phyloP scores from a whole-genome alignment of 2,797 vertebrate species.

The Centropyge bicolor region DNA sequence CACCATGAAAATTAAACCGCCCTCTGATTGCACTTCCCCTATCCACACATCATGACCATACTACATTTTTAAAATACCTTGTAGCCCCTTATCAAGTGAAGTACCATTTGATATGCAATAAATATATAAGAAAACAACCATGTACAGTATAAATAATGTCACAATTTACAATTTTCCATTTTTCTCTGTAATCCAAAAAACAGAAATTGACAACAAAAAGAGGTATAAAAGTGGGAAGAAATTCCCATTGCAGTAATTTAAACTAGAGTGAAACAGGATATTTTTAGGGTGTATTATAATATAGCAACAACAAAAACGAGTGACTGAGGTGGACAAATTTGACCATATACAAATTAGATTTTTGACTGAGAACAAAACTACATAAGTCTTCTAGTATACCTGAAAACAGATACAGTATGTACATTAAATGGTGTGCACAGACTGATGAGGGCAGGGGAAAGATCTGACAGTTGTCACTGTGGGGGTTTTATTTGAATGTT shows the following conservation, averaged over 20 bases:
- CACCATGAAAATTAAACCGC: conserved; percentile 84
- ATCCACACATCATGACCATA: conserved; percentile 75
- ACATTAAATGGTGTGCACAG: conserved; percentile 80
- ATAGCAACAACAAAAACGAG: conserved; percentile 72
- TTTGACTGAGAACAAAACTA: conserved; percentile 82
- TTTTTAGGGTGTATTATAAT: conserved; percentile 61
- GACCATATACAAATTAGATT: conserved; percentile 80
- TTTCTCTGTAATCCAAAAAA: conserved; percentile 75
- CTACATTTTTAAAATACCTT: conserved; percentile 84
- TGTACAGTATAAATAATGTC: conserved; percentile 88
- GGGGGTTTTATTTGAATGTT: conserved; percentile 5
- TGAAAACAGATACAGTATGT: conserved; percentile 81
- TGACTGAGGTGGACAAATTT: conserved; percentile 64
- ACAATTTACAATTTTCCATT: conserved; percentile 83
- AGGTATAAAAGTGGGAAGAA: conserved; percentile 82
- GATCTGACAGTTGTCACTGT: conserved; percentile 15
- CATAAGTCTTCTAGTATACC: conserved; percentile 78
- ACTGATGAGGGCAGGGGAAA: conserved; percentile 47
- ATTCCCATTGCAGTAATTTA: conserved; percentile 74
- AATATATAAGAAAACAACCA: conserved; percentile 87
- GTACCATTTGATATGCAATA: conserved; percentile 86
- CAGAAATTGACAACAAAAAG: conserved; percentile 73
- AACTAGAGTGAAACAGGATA: conserved; percentile 65
- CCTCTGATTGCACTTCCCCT: conserved; percentile 80
- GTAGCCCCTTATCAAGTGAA: conserved; percentile 81